Evolutionary conservation across 2,113 vertebrate species (phyloP).

Genomic region (Rhombomys opimus): DNA sequence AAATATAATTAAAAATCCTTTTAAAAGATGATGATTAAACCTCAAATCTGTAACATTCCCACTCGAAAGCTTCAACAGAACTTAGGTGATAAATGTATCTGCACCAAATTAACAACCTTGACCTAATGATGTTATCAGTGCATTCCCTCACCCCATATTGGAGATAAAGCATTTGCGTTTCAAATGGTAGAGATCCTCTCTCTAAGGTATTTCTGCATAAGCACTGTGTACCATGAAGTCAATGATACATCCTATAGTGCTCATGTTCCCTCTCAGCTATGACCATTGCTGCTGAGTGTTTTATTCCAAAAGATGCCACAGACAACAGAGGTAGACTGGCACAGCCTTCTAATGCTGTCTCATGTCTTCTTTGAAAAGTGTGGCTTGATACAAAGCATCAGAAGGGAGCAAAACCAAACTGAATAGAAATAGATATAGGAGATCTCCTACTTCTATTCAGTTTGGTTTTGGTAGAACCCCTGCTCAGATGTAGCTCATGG

Average conservation of each 20-base stretch:
- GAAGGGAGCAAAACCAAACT: neutral
- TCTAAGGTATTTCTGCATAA: neutral
- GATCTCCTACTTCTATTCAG: no score
- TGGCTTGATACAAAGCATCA: constrained; percentile 57
- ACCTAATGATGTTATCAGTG: neutral
- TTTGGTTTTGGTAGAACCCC: no score
- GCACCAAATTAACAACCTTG: neutral
- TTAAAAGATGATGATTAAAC: constrained; percentile 29
- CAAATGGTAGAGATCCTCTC: neutral
- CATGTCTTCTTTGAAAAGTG: neutral
- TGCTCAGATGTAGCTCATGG: no score
- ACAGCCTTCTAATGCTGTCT: constrained; percentile 33
- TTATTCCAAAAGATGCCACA: constrained; percentile 23
- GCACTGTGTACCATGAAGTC: neutral
- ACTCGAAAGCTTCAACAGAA: constrained; percentile 31
- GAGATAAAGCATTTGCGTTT: neutral
- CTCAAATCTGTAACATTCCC: neutral
- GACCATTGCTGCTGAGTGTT: neutral
- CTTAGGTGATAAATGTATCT: neutral
- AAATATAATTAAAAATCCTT: constrained; percentile 42
- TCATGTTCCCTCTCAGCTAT: constrained; percentile 17
- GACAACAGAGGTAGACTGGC: constrained; percentile 55
- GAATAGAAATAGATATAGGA: no score
- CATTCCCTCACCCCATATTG: neutral
- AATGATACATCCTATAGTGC: neutral